phyloP scores from a whole-genome alignment of 2,888 invertebrate genomes.

The Drosophila pseudotalamancana region DNA sequence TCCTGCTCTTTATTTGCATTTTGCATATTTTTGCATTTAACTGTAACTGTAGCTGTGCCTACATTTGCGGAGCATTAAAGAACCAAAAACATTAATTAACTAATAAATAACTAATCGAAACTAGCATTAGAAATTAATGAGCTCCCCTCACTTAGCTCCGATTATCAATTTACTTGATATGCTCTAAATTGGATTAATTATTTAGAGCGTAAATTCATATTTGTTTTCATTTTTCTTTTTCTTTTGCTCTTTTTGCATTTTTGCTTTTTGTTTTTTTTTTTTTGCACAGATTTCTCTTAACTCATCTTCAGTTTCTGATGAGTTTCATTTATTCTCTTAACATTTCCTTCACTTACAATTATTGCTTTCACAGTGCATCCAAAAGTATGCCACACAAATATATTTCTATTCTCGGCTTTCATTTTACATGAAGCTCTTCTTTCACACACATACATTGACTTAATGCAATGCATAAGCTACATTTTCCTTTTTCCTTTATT shows the following conservation, averaged over 20 bases:
- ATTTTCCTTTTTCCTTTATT: too few relatives aligned
- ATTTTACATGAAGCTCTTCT: too few relatives aligned
- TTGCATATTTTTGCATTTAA: constrained; percentile 12
- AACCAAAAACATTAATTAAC: neutral
- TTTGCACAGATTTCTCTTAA: neutral
- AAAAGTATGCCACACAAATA: constrained; percentile 16
- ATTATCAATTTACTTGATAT: constrained; percentile 39
- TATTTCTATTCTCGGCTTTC: neutral
- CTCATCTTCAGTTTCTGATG: constrained; percentile 4
- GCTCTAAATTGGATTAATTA: constrained; percentile 11
- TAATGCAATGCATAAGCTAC: constrained; percentile 2
- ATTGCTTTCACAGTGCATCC: constrained; percentile 30
- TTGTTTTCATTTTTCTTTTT: neutral
- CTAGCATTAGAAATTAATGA: too few relatives aligned
- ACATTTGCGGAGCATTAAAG: too few relatives aligned
- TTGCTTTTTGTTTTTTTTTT: neutral
- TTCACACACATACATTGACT: neutral
- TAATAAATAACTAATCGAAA: constrained; percentile 9
- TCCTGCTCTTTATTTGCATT: constrained; percentile 9
- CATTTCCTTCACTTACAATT: constrained; percentile 15
- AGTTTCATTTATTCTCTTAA: constrained; percentile 16
- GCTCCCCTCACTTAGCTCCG: too few relatives aligned
- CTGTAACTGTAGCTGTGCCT: constrained; percentile 73
- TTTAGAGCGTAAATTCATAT: constrained; percentile 20
- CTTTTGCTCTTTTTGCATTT: neutral